Evolutionary conservation across 2,888 invertebrate genomes (phyloP).

Genomic region (Rotaria sp.): DNA sequence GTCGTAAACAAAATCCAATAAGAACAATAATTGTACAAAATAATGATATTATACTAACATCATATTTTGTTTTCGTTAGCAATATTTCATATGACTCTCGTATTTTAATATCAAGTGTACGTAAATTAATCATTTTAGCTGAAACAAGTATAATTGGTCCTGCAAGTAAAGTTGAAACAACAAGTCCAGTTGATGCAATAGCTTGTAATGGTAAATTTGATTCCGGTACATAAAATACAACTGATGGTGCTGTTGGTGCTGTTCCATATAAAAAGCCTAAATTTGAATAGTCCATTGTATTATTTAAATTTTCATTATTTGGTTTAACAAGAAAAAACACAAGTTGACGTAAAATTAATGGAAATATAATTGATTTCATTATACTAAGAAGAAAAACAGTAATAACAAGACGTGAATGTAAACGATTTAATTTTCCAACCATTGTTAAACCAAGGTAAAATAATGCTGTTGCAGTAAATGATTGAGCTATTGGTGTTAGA

Average conservation of each 20-base stretch:
- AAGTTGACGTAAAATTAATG: constrained; percentile 76
- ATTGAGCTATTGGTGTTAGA: constrained; percentile 61
- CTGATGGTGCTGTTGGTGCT: constrained; percentile 88
- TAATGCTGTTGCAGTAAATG: constrained; percentile 81
- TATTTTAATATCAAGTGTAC: not conserved
- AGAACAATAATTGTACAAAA: constrained; percentile 25
- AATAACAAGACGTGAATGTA: constrained; percentile 39
- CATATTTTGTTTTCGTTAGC: not conserved
- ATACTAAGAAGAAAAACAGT: constrained; percentile 45
- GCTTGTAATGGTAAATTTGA: constrained; percentile 78
- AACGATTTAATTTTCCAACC: constrained; percentile 76
- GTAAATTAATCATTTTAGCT: constrained; percentile 39
- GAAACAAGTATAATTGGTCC: constrained; percentile 42
- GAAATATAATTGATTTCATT: constrained; percentile 62
- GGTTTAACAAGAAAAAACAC: constrained; percentile 62
- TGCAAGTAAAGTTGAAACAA: constrained; percentile 32
- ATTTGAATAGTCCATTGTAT: constrained; percentile 74
- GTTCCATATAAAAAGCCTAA: constrained; percentile 92
- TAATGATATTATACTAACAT: not conserved
- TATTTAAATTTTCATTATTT: constrained; percentile 63
- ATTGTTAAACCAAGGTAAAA: constrained; percentile 82
- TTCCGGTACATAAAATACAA: constrained; percentile 82
- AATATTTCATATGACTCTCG: not conserved
- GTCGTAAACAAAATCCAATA: not conserved
- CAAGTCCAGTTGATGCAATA: constrained; percentile 57